These are phyloP conservation scores for Coelopa pilipes DNA, from an alignment of 2,888 invertebrate species.

Conservation along the genomic window DNA sequence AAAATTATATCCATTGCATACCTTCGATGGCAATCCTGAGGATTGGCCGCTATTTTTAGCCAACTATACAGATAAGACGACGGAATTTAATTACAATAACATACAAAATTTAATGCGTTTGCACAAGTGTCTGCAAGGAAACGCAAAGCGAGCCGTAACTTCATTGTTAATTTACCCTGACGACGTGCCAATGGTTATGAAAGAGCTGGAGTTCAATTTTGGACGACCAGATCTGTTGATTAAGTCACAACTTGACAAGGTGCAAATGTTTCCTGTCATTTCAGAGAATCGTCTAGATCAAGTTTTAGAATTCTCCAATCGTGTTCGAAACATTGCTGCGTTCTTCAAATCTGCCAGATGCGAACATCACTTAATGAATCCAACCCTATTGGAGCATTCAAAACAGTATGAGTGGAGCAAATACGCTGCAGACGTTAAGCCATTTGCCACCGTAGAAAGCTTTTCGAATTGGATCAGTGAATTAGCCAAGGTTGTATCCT, in stretches of 20 bases:
- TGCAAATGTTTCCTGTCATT: slow-evolving; percentile 35
- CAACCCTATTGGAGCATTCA: too few species aligned
- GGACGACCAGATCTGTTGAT: slow-evolving; percentile 39
- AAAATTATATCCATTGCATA: not conserved
- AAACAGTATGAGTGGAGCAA: too few species aligned
- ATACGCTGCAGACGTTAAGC: too few species aligned
- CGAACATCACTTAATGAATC: too few species aligned
- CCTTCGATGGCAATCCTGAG: slow-evolving; percentile 13
- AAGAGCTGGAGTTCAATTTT: slow-evolving; percentile 40
- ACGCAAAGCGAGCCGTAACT: slow-evolving; percentile 21
- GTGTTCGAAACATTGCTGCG: too few species aligned
- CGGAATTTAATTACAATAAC: slow-evolving; percentile 35
- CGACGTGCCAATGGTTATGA: slow-evolving; percentile 33
- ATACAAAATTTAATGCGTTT: slow-evolving; percentile 33
- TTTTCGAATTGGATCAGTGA: too few species aligned
- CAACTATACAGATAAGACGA: slow-evolving; percentile 23
- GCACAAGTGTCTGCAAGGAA: slow-evolving; percentile 31
- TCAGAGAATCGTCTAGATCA: slow-evolving; percentile 26
- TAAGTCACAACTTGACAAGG: slow-evolving; percentile 32
- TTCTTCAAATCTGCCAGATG: too few species aligned
- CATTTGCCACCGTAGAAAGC: too few species aligned
- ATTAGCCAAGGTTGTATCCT: too few species aligned
- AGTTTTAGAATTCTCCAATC: slow-evolving; percentile 25
- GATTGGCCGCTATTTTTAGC: slow-evolving; percentile 36
- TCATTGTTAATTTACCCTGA: slow-evolving; percentile 33